Base-by-base conservation (phyloP, 2,888 invertebrate genomes). In the Julus scandinavius region DNA sequence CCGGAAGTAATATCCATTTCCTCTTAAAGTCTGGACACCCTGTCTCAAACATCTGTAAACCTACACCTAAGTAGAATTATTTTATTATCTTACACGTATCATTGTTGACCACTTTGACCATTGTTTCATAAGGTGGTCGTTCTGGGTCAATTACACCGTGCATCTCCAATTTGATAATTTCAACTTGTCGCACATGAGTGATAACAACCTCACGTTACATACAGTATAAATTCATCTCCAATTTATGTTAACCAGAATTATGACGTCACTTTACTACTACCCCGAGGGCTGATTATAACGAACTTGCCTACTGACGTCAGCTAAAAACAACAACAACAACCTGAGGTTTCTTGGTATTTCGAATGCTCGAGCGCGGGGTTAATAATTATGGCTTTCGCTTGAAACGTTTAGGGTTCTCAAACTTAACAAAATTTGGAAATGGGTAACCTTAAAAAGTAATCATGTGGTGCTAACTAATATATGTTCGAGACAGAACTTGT, bases 61-160 rank as follows among this genome's bases (percentile, higher is more conserved):
- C 11, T 50, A 50, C 13, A 50, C 13, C 50, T 9, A 13, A 13
- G 50, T 13, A 13, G 50, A 72, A 13, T 13, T 1, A 72, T 72
- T 72, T 72, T 72, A 72, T 72, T 72, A 72, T 72, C 72, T 29
- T 1, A 72, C 29, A 11, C 29, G 72, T 29, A 72, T 72, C 72
- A 72, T 72, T 72, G 72, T 72, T 72, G 29, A 7, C 72, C 72
- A 29, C 72, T 29, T 72, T 29, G 72, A 9, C 72, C n/a, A 72
- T 72, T 72, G 72, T 72, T 72, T 45, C 29, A 29, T 72, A 72
- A 72, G 72, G 72, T 29, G 29, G n/a, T 63, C 15, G 63, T 63
- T 63, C 17, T 20, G 72, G 72, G 72, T 29, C 72, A 72, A 72
- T 72, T 72, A 72, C 72, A 11, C n/a, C n/a, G 45, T 45, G 45